A percentile compares a stretch with the other conserved stretches of the same genome.
Conservation (phyloP, 2,888 invertebrate genomes). For the Lepidocyrtoides sp. region DNA sequence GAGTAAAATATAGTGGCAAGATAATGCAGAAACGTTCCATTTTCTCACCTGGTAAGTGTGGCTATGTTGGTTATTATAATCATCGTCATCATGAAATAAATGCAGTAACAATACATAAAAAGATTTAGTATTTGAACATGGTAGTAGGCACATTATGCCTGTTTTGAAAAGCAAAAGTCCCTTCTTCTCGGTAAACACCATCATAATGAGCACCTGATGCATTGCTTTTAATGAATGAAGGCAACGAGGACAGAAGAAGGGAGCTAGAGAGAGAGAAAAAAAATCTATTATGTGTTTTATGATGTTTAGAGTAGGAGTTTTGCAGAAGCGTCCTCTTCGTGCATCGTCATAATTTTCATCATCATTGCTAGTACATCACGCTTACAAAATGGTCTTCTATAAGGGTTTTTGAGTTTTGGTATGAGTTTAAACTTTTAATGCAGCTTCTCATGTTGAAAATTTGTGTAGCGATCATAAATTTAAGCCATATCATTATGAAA, state of each 20-base stretch:
- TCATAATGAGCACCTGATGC: neutral
- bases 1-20: conserved; percentile 52
- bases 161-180: conserved; percentile 43
- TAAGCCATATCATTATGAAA: too few species aligned
- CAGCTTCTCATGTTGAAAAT: too few species aligned
- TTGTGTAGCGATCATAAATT: too few species aligned
- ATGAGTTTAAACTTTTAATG: too few species aligned
- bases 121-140: neutral
- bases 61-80: conserved; percentile 11
- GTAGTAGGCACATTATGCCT: neutral
- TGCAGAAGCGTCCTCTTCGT: neutral
- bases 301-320: neutral
- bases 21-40: conserved; percentile 36
- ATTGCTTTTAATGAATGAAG: conserved; percentile 23
- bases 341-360: neutral
- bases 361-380: neutral
- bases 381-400: too few species aligned
- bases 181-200: conserved; percentile 24
- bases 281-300: neutral
- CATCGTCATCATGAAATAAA: conserved; percentile 32
- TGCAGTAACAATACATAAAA: neutral
- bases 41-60: conserved; percentile 18
- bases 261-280: too few species aligned
- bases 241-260: conserved; percentile 8
- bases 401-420: too few species aligned